These are phyloP conservation scores for Porphyrio hochstetteri DNA, from an alignment of 2,113 vertebrate species.

Conservation along the genomic window DNA sequence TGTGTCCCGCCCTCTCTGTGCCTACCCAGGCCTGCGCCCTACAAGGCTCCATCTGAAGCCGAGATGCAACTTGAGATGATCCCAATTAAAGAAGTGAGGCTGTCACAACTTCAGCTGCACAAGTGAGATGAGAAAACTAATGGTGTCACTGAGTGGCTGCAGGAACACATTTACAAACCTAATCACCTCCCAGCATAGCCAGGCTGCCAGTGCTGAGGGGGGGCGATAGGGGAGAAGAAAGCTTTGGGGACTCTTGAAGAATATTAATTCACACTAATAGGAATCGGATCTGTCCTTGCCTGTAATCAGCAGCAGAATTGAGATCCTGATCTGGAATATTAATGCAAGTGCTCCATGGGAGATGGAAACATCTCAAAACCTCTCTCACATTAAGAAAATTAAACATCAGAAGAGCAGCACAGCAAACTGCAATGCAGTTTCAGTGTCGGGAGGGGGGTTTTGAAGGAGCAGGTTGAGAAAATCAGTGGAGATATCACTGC, in stretches of 20 bases:
- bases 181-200: slow-evolving; percentile 40
- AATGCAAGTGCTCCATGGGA: slow-evolving; percentile 23
- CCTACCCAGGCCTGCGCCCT: not conserved
- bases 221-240: slow-evolving; percentile 27
- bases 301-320: slow-evolving; percentile 18
- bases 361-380: slow-evolving; percentile 24
- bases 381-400: not conserved
- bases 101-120: slow-evolving; percentile 12
- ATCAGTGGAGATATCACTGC: not conserved
- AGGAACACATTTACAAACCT: slow-evolving; percentile 55
- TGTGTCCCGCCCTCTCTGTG: not conserved
- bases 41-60: not conserved
- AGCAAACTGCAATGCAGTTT: slow-evolving; percentile 18
- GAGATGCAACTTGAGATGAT: not conserved
- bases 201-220: slow-evolving; percentile 16
- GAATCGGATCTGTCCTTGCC: not conserved
- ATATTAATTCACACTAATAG: slow-evolving; percentile 30
- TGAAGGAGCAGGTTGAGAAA: not conserved
- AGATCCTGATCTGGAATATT: slow-evolving; percentile 36
- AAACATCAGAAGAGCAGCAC: not conserved
- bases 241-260: slow-evolving; percentile 1
- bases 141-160: slow-evolving; percentile 9
- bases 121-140: slow-evolving; percentile 7
- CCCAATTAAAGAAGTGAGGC: not conserved
- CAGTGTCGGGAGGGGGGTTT: not conserved